Evolutionary conservation across 2,113 vertebrate genomes (phyloP).

Genomic region (Labeo catla): DNA sequence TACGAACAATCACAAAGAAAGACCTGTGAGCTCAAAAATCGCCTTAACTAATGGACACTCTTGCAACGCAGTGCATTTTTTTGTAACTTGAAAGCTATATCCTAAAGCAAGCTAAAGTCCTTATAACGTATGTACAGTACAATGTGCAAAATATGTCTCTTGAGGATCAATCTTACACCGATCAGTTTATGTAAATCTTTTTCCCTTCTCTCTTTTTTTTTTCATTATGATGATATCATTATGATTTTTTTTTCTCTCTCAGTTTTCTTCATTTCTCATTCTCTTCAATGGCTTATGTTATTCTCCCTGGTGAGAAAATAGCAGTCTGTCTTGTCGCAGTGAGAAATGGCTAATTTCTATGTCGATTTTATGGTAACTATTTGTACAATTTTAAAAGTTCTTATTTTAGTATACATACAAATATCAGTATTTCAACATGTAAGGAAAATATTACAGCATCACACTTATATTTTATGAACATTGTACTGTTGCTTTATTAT

Average conservation of each 20-base stretch:
- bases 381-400: slow-evolving; percentile 99
- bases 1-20: slow-evolving; percentile 71
- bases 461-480: slow-evolving; percentile 99
- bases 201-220: slow-evolving; percentile 78
- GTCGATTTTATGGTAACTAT: slow-evolving; percentile 99
- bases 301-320: slow-evolving; percentile 86
- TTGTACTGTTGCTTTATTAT: slow-evolving; percentile 99
- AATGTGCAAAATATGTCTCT: slow-evolving; percentile 90
- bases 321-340: slow-evolving; percentile 91
- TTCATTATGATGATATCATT: slow-evolving; percentile 51
- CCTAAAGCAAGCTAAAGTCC: slow-evolving; percentile 93
- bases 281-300: slow-evolving; percentile 80
- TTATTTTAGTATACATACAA: slow-evolving; percentile 99
- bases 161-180: slow-evolving; percentile 89
- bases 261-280: slow-evolving; percentile 50
- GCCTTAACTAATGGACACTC: slow-evolving; percentile 99
- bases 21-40: slow-evolving; percentile 98
- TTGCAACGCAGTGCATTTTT: slow-evolving; percentile 92
- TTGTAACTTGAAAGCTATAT: slow-evolving; percentile 91
- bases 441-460: slow-evolving; percentile 96
- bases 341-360: slow-evolving; percentile 94
- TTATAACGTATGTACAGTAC: slow-evolving; percentile 94
- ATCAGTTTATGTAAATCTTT: slow-evolving; percentile 89
- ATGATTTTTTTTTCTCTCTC: slow-evolving; percentile 67
- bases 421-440: slow-evolving; percentile 99